Evolutionary conservation across 2,888 invertebrate genomes (phyloP).

Genomic region (Spodoptera littoralis): DNA sequence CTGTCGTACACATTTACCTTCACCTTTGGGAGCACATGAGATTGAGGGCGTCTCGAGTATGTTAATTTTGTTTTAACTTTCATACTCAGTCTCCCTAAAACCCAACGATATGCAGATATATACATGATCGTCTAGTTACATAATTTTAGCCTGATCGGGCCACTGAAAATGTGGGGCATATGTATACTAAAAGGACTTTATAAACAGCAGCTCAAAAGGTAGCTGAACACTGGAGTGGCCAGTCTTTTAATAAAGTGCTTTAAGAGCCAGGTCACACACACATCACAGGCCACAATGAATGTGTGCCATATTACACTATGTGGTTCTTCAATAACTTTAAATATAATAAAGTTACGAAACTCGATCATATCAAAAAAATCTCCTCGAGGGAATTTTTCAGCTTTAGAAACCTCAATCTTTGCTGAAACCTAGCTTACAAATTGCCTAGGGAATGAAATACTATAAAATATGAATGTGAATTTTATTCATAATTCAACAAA

Average conservation of each 20-base stretch:
- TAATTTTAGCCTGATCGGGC: constrained; percentile 5
- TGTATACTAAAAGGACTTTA: constrained; percentile 3
- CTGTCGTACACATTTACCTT: too few species aligned
- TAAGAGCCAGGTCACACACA: constrained; percentile 1
- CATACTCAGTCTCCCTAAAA: too few species aligned
- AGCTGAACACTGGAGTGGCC: constrained; percentile 9
- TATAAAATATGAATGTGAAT: constrained; percentile 15
- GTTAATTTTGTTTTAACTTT: too few species aligned
- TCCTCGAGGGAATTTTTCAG: background rate
- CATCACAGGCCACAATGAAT: background rate
- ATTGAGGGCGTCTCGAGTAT: too few species aligned
- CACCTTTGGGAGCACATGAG: too few species aligned
- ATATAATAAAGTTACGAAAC: too few species aligned
- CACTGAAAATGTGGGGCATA: background rate
- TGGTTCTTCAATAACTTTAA: too few species aligned
- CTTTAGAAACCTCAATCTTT: constrained; percentile 7
- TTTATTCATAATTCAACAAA: constrained; percentile 14
- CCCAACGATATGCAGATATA: too few species aligned
- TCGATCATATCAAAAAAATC: background rate
- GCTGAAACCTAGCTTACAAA: constrained; percentile 11
- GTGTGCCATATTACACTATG: background rate
- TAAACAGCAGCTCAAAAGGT: constrained; percentile 15
- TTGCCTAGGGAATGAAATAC: constrained; percentile 6
- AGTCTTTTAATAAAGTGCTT: constrained; percentile 11
- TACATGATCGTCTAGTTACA: background rate